Evolutionary conservation across 2,888 invertebrate genomes (phyloP), one percentile per base, ranked within the genome.

Genomic region (Ganaspis brasiliensis): DNA sequence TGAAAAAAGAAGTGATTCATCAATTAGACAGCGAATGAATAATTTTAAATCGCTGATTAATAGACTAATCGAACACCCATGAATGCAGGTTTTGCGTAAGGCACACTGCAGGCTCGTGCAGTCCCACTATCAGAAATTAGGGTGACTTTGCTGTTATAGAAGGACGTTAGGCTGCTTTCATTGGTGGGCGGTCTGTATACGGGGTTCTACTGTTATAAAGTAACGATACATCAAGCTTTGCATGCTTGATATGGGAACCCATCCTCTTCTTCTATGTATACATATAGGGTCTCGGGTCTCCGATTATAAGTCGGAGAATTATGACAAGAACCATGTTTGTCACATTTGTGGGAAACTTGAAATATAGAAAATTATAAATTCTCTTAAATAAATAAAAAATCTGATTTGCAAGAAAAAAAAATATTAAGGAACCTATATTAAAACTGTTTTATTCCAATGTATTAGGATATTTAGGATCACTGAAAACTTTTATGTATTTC

Each of bases 211-310:
- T 78, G 86, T 89, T 89, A 89, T 88, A 88, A 88, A 89, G 87
- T 89, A 87, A 91, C 91, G 90, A 91, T 91, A 90, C 90, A 91
- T 91, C 91, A 91, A 87, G 91, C 91, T 91, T 91, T 91, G 91
- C 91, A 91, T 91, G 84, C 85, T 81, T 90, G 91, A 91, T 91
- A 91, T 91, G 91, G 91, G 91, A 91, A 91, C 87, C 74, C 82
- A 77, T 74, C 80, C 77, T 78, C 70, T 75, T 79, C 71, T 52
- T 70, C 78, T 49, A 2, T 49, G 16, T 49, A 75, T n/a, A n/a
- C n/a, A n/a, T n/a, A 78, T 77, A 79, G 81, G 75, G 67, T 77
- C 71, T 79, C 83, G 82, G 80, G 81, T 74, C 78, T 78, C 78
- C 71, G 72, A 80, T 81, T 83, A 49, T 52, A 52, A 52, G 52